Conservation (phyloP, 2,888 invertebrate species). For the Dicranocentrus wangi region DNA sequence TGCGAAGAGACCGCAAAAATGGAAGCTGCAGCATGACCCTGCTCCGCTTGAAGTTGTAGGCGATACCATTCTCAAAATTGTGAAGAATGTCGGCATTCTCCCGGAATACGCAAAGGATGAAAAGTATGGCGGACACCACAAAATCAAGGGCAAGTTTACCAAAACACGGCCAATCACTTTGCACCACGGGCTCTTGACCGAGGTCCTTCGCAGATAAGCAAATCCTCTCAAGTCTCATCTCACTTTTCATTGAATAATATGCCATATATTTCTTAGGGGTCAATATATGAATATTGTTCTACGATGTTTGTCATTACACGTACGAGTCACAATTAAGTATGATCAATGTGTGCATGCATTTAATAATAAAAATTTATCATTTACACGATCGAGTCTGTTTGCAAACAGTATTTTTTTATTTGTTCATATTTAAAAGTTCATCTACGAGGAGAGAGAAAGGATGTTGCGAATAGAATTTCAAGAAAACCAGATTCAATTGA, state of each 20-base stretch:
- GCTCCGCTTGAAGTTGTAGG: conserved; percentile 50
- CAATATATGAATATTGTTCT: no score
- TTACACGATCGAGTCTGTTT: conserved; percentile 39
- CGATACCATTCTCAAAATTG: conserved; percentile 37
- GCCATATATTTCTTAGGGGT: neutral
- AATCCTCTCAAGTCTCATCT: neutral
- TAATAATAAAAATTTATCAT: conserved; percentile 8
- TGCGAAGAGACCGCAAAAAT: conserved; percentile 47
- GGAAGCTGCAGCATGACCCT: conserved; percentile 47
- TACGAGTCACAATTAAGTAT: no score
- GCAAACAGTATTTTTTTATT: conserved; percentile 50
- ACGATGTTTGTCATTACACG: no score
- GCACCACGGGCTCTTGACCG: conserved; percentile 63
- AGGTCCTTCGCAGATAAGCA: conserved; percentile 53
- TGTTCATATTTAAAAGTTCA: conserved; percentile 32
- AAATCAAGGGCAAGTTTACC: conserved; percentile 58
- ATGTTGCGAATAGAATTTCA: neutral
- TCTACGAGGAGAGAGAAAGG: conserved; percentile 16
- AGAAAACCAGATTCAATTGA: conserved; percentile 22
- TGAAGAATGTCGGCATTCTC: conserved; percentile 54
- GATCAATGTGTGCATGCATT: no score
- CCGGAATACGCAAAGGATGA: conserved; percentile 59
- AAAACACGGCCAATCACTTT: conserved; percentile 63
- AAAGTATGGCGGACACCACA: conserved; percentile 55
- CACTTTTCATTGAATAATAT: neutral